Conservation (phyloP, 2,888 invertebrate genomes). For the Pammene aurita region DNA sequence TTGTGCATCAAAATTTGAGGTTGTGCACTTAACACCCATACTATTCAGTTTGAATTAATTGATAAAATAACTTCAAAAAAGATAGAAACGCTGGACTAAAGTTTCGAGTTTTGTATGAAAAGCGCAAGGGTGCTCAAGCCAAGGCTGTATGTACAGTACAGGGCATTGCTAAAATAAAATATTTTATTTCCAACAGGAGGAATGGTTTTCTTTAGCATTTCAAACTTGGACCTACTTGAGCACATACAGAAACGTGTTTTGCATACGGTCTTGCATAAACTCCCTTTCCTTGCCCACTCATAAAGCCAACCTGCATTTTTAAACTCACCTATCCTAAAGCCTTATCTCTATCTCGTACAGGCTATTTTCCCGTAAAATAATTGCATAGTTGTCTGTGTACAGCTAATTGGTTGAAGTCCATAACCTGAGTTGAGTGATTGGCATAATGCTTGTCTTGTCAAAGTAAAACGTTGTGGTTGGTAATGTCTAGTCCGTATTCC, state of each 20-base stretch:
- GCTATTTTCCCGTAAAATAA: slow-evolving; percentile 8
- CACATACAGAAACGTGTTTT: slow-evolving; percentile 36
- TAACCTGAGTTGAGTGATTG: slow-evolving; percentile 33
- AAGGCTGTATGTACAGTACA: too few species aligned
- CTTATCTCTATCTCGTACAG: slow-evolving; percentile 13
- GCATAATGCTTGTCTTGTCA: slow-evolving; percentile 40
- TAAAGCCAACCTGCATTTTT: slow-evolving; percentile 13
- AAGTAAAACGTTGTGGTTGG: slow-evolving; percentile 29
- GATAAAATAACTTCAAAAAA: too few species aligned
- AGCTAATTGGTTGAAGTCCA: slow-evolving; percentile 32
- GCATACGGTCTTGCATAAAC: slow-evolving; percentile 35
- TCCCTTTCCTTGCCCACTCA: slow-evolving; percentile 17
- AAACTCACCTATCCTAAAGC: slow-evolving; percentile 11
- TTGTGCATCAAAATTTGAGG: too few species aligned
- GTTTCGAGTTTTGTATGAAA: too few species aligned
- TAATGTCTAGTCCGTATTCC: slow-evolving; percentile 5
- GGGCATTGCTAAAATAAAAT: too few species aligned
- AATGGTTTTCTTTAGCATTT: not conserved
- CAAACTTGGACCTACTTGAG: not conserved
- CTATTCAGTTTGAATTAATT: too few species aligned
- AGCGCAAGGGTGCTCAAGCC: too few species aligned
- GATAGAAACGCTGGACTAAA: too few species aligned
- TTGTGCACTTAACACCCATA: too few species aligned
- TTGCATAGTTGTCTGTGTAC: not conserved
- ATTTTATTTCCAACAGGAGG: not conserved